Evolutionary conservation across 2,797 vertebrate species (phyloP).

Genomic region (Acridotheres tristis): DNA sequence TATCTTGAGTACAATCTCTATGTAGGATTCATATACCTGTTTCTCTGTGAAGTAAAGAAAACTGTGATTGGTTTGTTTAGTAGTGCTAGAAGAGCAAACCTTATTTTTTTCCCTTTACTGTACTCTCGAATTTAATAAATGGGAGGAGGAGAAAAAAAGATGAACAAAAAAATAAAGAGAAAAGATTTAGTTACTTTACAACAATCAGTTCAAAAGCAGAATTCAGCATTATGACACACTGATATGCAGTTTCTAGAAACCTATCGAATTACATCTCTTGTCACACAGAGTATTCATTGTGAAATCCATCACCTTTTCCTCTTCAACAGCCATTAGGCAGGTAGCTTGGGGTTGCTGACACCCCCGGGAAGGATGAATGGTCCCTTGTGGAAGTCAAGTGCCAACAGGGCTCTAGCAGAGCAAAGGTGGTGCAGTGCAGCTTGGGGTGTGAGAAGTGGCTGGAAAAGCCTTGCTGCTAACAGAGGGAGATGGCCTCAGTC

Average conservation of each 20-base stretch:
- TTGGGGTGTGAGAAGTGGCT: background rate
- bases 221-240: background rate
- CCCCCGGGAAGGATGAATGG: accelerated
- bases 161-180: background rate
- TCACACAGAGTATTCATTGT: background rate
- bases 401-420: background rate
- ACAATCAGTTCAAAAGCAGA: background rate
- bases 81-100: background rate
- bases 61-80: background rate
- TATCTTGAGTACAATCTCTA: background rate
- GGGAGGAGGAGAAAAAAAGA: background rate
- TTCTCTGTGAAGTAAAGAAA: background rate
- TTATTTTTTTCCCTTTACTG: background rate
- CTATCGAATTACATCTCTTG: background rate
- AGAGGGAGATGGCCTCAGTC: background rate
- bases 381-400: background rate
- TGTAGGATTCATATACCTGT: background rate
- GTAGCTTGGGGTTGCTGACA: background rate
- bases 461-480: background rate
- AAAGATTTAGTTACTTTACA: background rate
- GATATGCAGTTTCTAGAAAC: background rate
- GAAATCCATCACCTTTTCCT: background rate
- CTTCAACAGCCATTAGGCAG: background rate
- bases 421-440: background rate
- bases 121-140: background rate